Evolutionary conservation across 2,888 invertebrate species (phyloP), one percentile per base, ranked within the genome.

Genomic region (Pseudolycoriella hygida): DNA sequence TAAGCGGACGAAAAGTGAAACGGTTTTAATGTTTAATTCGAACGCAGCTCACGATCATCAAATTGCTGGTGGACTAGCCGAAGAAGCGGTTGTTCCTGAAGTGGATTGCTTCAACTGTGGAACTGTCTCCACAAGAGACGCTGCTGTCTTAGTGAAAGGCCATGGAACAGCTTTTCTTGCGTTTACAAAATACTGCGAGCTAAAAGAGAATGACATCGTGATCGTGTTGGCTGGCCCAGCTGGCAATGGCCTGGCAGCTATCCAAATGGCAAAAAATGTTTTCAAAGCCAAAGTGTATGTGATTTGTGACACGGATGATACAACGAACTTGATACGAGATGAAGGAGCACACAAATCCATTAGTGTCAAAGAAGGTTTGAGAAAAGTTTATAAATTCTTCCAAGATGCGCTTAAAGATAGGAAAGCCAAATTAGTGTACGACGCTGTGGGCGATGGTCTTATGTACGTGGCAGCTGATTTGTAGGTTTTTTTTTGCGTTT

Each of bases 241-340:
- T 17, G 74, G 76, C 10, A 61, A 74, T 40, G 74, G 74, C 14
- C 58, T 79, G 40, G 80, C 80, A 46, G 74, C 76, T 38, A 71
- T 79, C 17, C 80, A 81, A 61, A 66, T 81, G 40, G 79, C 79
- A 38, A 70, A 75, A 11, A 77, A 76, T 60, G 69, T 79, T 42
- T 80, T 73, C 54, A 71, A 72, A 57, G 72, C 77, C 20, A 71
- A 76, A 65, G 78, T 80, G 3, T 74, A 80, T 52, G 79, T 73
- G n/a, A 71, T 78, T n/a, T 74, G 75, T 49, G 72, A 72, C 37
- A 69, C 73, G 0, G 75, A 75, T 57, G 72, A 73, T 46, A 71
- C 72, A 50, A 72, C 73, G 8, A 63, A 68, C 31, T 54, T 74
- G 14, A 66, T 76, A 11, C 59, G 77, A 47, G 67, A 72, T 40